Percentiles rank a stretch among this genome's conserved stretches.
Conservation (phyloP, 2,888 invertebrate species). For the Onchidella celtica region DNA sequence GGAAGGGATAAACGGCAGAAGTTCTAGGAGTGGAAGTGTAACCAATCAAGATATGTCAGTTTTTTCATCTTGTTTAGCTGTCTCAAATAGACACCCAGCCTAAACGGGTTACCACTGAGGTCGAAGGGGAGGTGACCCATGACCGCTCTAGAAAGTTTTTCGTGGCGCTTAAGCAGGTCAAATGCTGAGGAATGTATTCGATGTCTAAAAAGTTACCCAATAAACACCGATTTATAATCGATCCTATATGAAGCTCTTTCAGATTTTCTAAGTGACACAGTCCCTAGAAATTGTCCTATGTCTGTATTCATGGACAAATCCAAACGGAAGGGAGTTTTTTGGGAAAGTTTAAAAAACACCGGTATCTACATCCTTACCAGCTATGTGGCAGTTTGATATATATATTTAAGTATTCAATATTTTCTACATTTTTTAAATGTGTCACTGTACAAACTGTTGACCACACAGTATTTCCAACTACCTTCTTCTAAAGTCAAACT, state of each 20-base stretch:
- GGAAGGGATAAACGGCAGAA: too few species aligned
- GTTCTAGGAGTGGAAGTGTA: too few species aligned
- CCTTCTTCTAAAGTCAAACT: too few species aligned
- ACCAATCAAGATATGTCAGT: not conserved
- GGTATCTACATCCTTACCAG: too few species aligned
- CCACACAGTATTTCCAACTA: too few species aligned
- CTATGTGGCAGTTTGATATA: too few species aligned
- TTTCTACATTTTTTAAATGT: too few species aligned
- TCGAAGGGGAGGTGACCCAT: constrained; percentile 29
- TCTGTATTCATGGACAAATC: too few species aligned
- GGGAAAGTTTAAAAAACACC: too few species aligned
- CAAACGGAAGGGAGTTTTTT: too few species aligned
- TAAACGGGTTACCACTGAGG: constrained; percentile 34
- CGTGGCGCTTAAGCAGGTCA: constrained; percentile 32
- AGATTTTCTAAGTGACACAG: constrained; percentile 23
- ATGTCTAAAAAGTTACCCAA: constrained; percentile 37
- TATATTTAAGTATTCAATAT: too few species aligned
- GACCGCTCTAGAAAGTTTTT: constrained; percentile 32
- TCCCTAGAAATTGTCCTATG: constrained; percentile 38
- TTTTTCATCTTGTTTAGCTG: constrained; percentile 18
- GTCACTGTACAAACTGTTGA: too few species aligned
- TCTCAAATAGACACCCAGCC: constrained; percentile 42
- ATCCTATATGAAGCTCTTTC: constrained; percentile 22
- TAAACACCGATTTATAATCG: constrained; percentile 38
- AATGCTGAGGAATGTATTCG: constrained; percentile 26